A percentile compares a stretch with the other conserved stretches of the same genome.
phyloP scores from a whole-genome alignment of 2,888 invertebrate genomes.

The Dasysyrphus albostriatus region DNA sequence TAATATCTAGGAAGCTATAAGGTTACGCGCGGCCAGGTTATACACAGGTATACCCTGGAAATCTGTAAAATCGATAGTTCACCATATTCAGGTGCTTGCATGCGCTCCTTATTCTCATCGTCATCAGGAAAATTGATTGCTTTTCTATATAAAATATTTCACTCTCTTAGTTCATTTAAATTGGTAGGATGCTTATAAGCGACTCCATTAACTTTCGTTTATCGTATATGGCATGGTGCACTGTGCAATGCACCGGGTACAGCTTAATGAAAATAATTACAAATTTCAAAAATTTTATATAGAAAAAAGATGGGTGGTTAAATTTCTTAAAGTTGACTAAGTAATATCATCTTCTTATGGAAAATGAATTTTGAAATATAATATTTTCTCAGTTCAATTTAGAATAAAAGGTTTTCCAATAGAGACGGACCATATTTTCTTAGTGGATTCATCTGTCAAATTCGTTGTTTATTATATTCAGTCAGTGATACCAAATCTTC shows the following conservation, averaged over 20 bases:
- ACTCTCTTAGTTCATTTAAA: slow-evolving; percentile 49
- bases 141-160: slow-evolving; percentile 62
- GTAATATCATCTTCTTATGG: too few species aligned
- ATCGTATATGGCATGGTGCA: background rate
- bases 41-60: background rate
- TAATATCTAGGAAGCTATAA: background rate
- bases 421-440: too few species aligned
- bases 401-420: too few species aligned
- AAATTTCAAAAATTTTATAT: background rate
- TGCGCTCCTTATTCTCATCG: background rate
- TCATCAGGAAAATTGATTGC: slow-evolving; percentile 59
- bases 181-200: slow-evolving; percentile 19
- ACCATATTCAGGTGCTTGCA: background rate
- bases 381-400: too few species aligned
- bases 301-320: background rate
- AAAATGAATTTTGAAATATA: too few species aligned
- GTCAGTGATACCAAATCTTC: too few species aligned
- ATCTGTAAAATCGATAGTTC: slow-evolving; percentile 53
- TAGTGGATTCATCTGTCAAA: too few species aligned
- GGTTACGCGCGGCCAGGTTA: slow-evolving; percentile 8
- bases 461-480: too few species aligned
- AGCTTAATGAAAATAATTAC: slow-evolving; percentile 49
- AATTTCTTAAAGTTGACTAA: background rate
- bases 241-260: background rate
- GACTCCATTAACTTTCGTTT: slow-evolving; percentile 36